Percentiles rank a stretch among this genome's conserved stretches.
Evolutionary conservation across 2,888 invertebrate species (phyloP).

Genomic region (Stramonita haemastoma): DNA sequence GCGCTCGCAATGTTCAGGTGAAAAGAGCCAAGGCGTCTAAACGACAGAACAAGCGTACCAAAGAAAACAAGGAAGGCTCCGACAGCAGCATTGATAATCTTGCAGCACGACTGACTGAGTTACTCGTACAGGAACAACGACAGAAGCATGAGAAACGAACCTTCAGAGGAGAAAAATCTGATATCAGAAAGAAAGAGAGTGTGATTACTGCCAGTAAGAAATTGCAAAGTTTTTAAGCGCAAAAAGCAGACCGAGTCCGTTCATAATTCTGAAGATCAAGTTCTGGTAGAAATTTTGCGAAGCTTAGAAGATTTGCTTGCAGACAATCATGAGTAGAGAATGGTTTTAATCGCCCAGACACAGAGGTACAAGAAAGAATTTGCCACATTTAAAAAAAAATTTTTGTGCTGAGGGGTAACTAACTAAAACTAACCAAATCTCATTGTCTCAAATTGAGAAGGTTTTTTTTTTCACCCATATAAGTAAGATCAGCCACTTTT

Average conservation of each 20-base stretch:
- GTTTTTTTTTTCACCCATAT: neutral
- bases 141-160: conserved; percentile 28
- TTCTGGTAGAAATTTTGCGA: neutral
- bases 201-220: neutral
- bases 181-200: neutral
- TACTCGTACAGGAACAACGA: neutral
- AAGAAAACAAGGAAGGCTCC: neutral
- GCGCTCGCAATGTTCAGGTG: conserved; percentile 51
- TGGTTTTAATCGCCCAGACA: neutral
- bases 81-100: neutral
- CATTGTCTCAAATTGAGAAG: neutral
- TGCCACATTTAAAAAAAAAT: neutral
- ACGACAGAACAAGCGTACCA: neutral
- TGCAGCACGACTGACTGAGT: neutral
- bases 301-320: neutral
- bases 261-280: neutral
- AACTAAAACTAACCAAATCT: neutral
- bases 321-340: neutral
- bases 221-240: too few relatives aligned
- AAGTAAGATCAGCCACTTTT: neutral
- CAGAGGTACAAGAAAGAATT: neutral
- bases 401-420: too few relatives aligned
- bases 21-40: conserved; percentile 45
- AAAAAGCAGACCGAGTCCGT: too few relatives aligned
- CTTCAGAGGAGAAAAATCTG: neutral